Percentiles rank a stretch among this genome's conserved stretches.
These are phyloP conservation scores for Melikaiella ostensackeni DNA, from an alignment of 2,888 invertebrate species.

Conservation along the genomic window DNA sequence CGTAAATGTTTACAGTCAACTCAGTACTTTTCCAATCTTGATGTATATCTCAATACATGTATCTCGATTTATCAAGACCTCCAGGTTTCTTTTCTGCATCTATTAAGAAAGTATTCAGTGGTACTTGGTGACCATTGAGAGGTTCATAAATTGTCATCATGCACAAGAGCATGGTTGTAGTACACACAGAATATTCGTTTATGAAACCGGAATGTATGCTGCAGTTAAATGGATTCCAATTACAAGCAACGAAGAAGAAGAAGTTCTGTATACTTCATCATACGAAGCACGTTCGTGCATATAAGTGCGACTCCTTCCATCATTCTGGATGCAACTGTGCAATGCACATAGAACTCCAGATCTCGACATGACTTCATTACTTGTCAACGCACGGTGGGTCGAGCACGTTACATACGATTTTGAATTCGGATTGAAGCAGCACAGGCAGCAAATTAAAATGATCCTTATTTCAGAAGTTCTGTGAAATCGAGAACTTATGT, in stretches of 20 bases:
- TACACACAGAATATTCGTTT: conserved; percentile 30
- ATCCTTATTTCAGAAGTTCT: conserved; percentile 24
- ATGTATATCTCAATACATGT: too few species aligned
- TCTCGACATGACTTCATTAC: conserved; percentile 38
- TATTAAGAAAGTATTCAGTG: neutral
- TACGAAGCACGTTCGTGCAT: conserved; percentile 36
- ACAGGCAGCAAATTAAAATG: conserved; percentile 32
- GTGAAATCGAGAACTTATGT: neutral
- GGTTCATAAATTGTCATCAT: conserved; percentile 33
- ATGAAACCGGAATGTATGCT: conserved; percentile 28
- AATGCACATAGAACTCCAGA: conserved; percentile 32
- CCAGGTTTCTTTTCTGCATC: neutral
- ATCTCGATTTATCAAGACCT: conserved; percentile 11
- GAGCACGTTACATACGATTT: conserved; percentile 31
- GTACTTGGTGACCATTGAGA: neutral
- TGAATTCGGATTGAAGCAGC: conserved; percentile 39
- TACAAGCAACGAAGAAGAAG: conserved; percentile 28
- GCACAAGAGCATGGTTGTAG: conserved; percentile 8
- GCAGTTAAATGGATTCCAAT: conserved; percentile 37
- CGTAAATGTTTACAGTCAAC: conserved; percentile 2
- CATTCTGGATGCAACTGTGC: conserved; percentile 34
- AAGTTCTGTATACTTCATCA: conserved; percentile 28
- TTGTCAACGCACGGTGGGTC: conserved; percentile 36
- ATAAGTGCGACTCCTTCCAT: conserved; percentile 32
- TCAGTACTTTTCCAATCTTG: neutral